These are phyloP conservation scores for Sebastes schlegelii DNA, from an alignment of 2,113 vertebrate genomes.

Conservation along the genomic window DNA sequence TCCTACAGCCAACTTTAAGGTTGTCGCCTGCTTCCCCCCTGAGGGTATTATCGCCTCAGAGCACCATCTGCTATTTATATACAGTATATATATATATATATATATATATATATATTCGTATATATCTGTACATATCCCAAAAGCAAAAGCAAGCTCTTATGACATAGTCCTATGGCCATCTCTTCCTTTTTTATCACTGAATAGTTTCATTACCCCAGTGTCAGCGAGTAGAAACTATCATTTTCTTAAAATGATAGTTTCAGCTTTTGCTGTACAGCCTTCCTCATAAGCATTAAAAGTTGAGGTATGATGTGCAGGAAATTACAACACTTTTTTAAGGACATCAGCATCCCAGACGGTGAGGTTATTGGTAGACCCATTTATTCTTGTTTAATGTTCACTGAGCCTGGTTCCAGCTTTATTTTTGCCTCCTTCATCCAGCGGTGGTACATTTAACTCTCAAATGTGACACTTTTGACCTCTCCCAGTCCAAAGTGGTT, in stretches of 20 bases:
- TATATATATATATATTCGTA: too few species aligned
- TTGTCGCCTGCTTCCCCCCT: background rate
- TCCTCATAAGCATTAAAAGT: background rate
- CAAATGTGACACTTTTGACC: background rate
- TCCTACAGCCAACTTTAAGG: conserved; percentile 1
- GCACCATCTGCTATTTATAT: background rate
- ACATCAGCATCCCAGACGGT: background rate
- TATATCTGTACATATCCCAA: background rate
- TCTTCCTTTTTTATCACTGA: background rate
- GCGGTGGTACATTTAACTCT: background rate
- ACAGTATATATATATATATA: too few species aligned
- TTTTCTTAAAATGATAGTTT: background rate
- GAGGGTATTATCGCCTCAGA: background rate
- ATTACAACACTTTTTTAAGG: background rate
- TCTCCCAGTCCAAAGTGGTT: background rate
- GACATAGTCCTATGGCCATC: too few species aligned
- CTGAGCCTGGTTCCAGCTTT: conserved; percentile 4
- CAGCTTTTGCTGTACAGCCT: background rate
- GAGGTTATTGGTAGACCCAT: background rate
- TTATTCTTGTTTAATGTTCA: background rate
- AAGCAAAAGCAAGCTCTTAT: too few species aligned
- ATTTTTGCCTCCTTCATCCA: background rate
- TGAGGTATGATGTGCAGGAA: background rate
- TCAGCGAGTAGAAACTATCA: background rate
- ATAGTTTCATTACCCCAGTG: background rate